Percentiles rank a stretch among this genome's conserved stretches.
Conservation (phyloP, 2,113 vertebrate species). For the Forbesichthys papilliferus region DNA sequence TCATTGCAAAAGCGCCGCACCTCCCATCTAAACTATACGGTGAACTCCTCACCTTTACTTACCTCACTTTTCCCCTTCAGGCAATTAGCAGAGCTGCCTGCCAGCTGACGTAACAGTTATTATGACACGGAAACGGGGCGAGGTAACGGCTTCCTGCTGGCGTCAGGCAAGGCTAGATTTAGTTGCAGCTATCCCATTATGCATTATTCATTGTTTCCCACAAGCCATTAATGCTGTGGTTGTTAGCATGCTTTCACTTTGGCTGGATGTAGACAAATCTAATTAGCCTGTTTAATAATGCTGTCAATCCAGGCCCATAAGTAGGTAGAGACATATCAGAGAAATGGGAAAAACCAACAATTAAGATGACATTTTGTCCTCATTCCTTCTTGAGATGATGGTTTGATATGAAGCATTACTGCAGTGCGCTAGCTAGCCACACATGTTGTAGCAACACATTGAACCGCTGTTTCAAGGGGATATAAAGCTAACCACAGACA, state of each 20-base stretch:
- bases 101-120: constrained; percentile 45
- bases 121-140: constrained; percentile 51
- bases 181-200: constrained; percentile 41
- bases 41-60: constrained; percentile 36
- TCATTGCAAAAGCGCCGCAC: constrained; percentile 13
- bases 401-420: constrained; percentile 45
- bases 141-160: constrained; percentile 31
- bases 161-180: constrained; percentile 17
- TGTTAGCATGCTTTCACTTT: constrained; percentile 28
- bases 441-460: constrained; percentile 58
- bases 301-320: constrained; percentile 27
- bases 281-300: constrained; percentile 32
- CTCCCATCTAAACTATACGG: constrained; percentile 16
- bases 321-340: not conserved
- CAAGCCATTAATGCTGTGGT: constrained; percentile 34
- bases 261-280: constrained; percentile 24
- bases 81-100: constrained; percentile 38
- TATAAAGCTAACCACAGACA: constrained; percentile 43
- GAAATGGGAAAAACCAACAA: constrained; percentile 21
- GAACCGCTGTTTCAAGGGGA: constrained; percentile 50
- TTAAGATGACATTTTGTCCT: constrained; percentile 34
- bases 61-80: constrained; percentile 19
- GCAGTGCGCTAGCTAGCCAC: constrained; percentile 17
- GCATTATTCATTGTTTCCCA: constrained; percentile 30
- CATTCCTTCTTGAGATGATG: constrained; percentile 39